Percentiles rank a stretch among this genome's conserved stretches.
Evolutionary conservation across 2,113 vertebrate genomes (phyloP).

Genomic region (Zosterops japonicus): DNA sequence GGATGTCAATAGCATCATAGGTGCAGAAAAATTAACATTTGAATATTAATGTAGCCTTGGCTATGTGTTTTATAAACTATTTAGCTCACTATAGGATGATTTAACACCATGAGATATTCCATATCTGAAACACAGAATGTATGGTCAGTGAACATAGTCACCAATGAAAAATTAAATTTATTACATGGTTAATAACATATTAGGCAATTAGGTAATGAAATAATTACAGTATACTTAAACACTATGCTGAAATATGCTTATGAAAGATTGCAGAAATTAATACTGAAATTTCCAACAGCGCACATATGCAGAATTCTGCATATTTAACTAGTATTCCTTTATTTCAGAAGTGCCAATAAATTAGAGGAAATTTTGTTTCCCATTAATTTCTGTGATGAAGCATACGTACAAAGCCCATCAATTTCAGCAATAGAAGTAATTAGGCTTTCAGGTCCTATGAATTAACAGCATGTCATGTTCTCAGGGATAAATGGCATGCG

Average conservation of each 20-base stretch:
- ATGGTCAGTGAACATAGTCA: neutral
- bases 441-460: constrained; percentile 54
- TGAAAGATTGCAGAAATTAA: neutral
- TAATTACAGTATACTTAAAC: neutral
- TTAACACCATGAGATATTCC: neutral
- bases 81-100: neutral
- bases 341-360: constrained; percentile 19
- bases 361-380: constrained; percentile 33
- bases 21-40: neutral
- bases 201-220: neutral
- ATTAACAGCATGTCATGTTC: constrained; percentile 58
- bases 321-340: neutral
- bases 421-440: constrained; percentile 63
- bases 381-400: constrained; percentile 45
- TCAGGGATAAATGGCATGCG: neutral
- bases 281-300: neutral
- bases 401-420: constrained; percentile 30
- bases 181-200: neutral
- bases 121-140: neutral
- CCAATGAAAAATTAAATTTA: neutral
- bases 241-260: neutral
- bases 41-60: neutral
- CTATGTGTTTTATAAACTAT: neutral
- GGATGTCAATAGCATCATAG: neutral
- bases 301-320: neutral